Base-by-base conservation (phyloP, 1,140 invertebrate species). In the Forficula auricularia region DNA sequence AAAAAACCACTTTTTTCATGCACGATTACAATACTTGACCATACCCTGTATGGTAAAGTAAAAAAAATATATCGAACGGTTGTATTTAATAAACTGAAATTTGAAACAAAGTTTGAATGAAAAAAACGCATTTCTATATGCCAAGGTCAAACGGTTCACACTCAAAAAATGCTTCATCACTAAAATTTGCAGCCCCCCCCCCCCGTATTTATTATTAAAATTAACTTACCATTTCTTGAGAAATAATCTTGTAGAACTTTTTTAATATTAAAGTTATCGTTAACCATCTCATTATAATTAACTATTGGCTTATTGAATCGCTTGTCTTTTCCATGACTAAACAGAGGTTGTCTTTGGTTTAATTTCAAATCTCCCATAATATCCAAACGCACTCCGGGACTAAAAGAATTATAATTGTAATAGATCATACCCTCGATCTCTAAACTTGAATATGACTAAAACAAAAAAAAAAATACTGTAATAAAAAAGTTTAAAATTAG, bases 351-450 rank as follows among this genome's bases (percentile, higher is more conserved):
- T 37, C 60, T 67, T 59, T 79, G 76, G 35, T 63, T 57, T 9
- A 77, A 53, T 20, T 58, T 44, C 16, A 81, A 49, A 55, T 77
- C 71, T 14, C 66, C 73, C 51, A 64, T 58, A 31, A 72, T 55
- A 45, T 65, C 59, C 19, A 72, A 57, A 22, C 60, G 54, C 22
- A 64, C 66, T 3, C 66, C 62, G 16, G 63, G 50, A 30, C 60
- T 52, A 40, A 53, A 43, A 51, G 68, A 65, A 39, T 62, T 57
- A 54, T 72, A 56, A 41, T 68, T 62, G 14, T 72, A 53, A 31
- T 70, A 60, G n/a, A 63, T 66, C 45, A 75, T 58, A 36, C 63
- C 62, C 56, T 75, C 64, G 70, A 75, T 74, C 51, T 69, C 62
- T 31, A 75, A 50, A 12, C 59, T 59, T 52, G 70, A 73, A 27